Percentiles rank a stretch among this genome's conserved stretches.
These are phyloP conservation scores for Mercenaria mercenaria DNA, from an alignment of 1,140 invertebrate genomes.

Conservation along the genomic window DNA sequence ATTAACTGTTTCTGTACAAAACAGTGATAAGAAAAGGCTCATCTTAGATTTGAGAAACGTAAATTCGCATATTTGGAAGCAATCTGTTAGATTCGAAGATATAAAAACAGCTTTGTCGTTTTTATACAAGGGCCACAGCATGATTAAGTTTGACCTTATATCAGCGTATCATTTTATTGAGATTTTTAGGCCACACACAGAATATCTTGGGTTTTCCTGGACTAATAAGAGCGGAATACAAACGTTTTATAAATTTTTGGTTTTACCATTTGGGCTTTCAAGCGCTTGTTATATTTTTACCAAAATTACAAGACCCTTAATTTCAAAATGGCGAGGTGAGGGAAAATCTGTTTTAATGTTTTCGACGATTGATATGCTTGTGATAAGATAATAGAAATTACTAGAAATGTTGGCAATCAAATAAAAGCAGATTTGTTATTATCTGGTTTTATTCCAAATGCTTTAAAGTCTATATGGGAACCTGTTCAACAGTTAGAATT, in stretches of 20 bases:
- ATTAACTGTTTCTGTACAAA: conserved; percentile 49
- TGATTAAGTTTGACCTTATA: conserved; percentile 22
- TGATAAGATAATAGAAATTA: background rate
- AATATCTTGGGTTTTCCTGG: conserved; percentile 34
- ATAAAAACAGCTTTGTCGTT: background rate
- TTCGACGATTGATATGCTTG: conserved; percentile 28
- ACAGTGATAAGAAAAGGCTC: conserved; percentile 35
- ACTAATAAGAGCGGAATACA: background rate
- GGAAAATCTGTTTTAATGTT: background rate
- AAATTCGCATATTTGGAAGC: conserved; percentile 55
- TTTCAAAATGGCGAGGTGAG: conserved; percentile 35
- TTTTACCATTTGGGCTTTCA: conserved; percentile 42
- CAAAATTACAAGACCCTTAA: conserved; percentile 18
- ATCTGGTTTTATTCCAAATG: conserved; percentile 34
- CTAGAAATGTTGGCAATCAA: background rate
- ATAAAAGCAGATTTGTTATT: conserved; percentile 20
- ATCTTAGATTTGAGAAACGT: conserved; percentile 55
- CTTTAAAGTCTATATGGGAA: conserved; percentile 1
- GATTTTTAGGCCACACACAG: conserved; percentile 28
- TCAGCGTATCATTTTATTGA: conserved; percentile 46
- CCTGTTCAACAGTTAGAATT: conserved; percentile 5
- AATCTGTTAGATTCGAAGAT: conserved; percentile 51
- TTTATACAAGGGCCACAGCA: conserved; percentile 4
- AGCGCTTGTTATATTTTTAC: conserved; percentile 28
- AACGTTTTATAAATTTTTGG: conserved; percentile 26